Evolutionary conservation across 2,113 vertebrate genomes (phyloP).

Genomic region (Scortum barcoo): DNA sequence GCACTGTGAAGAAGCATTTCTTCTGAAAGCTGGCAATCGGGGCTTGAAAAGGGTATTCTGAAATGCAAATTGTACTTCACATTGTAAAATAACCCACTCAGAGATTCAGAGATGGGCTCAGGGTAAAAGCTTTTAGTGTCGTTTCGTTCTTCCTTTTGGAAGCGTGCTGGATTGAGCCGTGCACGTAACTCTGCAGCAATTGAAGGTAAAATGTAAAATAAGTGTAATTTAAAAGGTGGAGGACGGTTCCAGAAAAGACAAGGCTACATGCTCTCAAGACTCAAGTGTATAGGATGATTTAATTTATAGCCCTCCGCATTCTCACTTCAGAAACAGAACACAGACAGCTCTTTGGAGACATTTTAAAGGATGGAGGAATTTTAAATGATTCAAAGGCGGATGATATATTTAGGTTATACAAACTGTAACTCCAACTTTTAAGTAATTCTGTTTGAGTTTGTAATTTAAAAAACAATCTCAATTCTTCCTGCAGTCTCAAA

Average conservation of each 20-base stretch:
- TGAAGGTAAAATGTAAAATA: neutral
- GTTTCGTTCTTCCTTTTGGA: neutral
- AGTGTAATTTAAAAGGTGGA: neutral
- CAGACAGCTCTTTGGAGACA: too few relatives aligned
- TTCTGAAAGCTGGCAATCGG: slow-evolving; percentile 23
- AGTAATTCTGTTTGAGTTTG: too few relatives aligned
- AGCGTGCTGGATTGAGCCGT: neutral
- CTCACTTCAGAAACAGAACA: neutral
- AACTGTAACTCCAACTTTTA: too few relatives aligned
- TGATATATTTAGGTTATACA: too few relatives aligned
- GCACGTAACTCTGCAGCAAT: neutral
- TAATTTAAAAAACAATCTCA: too few relatives aligned
- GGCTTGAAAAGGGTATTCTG: slow-evolving; percentile 12
- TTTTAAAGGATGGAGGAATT: too few relatives aligned
- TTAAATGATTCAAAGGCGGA: too few relatives aligned
- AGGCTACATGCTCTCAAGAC: neutral
- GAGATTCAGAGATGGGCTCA: neutral
- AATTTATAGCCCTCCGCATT: neutral
- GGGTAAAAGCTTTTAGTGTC: neutral
- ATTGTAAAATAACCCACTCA: neutral
- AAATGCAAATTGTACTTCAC: slow-evolving; percentile 35
- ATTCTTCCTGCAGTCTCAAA: too few relatives aligned
- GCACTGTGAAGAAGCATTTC: neutral
- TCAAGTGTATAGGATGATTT: neutral
- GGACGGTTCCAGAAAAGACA: neutral